phyloP scores from a whole-genome alignment of 2,888 invertebrate species.

The Xanthia togata region DNA sequence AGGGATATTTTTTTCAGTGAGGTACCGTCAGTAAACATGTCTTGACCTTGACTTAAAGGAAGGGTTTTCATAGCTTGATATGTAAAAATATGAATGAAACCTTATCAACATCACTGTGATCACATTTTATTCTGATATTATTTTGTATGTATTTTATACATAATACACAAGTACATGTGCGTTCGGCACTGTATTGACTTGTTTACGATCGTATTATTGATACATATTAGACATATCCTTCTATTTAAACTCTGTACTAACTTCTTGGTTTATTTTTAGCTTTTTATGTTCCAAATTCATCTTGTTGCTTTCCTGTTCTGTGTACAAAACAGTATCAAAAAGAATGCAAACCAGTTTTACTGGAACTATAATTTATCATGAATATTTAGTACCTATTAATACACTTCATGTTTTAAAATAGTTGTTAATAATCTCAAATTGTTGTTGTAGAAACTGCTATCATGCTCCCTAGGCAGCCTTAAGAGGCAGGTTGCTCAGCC shows the following conservation, averaged over 20 bases:
- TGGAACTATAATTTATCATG: slow-evolving; percentile 38
- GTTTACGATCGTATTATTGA: slow-evolving; percentile 63
- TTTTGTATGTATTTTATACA: slow-evolving; percentile 34
- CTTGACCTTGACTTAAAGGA: slow-evolving; percentile 85
- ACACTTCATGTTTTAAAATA: slow-evolving; percentile 7
- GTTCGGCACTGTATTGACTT: slow-evolving; percentile 64
- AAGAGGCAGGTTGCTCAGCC: slow-evolving; percentile 90
- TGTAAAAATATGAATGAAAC: slow-evolving; percentile 56
- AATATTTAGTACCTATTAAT: slow-evolving; percentile 44
- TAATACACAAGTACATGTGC: slow-evolving; percentile 66
- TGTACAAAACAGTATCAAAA: slow-evolving; percentile 49
- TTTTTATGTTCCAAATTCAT: slow-evolving; percentile 9
- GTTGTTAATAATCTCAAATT: slow-evolving; percentile 19
- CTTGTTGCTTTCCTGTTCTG: slow-evolving; percentile 40
- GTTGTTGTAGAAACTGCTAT: slow-evolving; percentile 87
- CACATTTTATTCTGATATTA: slow-evolving; percentile 46
- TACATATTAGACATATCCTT: slow-evolving; percentile 17
- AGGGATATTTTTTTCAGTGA: slow-evolving; percentile 92
- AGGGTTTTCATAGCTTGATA: slow-evolving; percentile 70
- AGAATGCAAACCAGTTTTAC: slow-evolving; percentile 47
- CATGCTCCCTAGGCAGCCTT: slow-evolving; percentile 86
- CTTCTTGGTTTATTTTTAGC: slow-evolving; percentile 34
- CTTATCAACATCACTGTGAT: slow-evolving; percentile 26
- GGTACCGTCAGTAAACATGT: slow-evolving; percentile 89
- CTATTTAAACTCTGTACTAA: background rate